Conservation (phyloP, 2,797 vertebrate species). For the Stomatorhinus walkeri region DNA sequence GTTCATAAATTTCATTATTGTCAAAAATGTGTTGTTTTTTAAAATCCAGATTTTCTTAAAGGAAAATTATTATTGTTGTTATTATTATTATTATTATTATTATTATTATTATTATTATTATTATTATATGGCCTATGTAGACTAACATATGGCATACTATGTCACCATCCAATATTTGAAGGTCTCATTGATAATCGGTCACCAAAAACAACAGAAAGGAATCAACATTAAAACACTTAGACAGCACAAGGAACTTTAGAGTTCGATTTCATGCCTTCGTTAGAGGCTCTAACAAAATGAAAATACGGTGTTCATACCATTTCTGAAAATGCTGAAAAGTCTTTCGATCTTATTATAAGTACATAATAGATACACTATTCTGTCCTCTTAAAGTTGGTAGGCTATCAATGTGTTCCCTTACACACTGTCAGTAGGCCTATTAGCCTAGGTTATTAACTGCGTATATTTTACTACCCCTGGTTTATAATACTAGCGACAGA, state of each 20-base stretch:
- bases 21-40: background rate
- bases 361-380: background rate
- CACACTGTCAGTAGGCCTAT: background rate
- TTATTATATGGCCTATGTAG: background rate
- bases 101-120: background rate
- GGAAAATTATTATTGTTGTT: background rate
- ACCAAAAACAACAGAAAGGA: background rate
- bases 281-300: background rate
- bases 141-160: background rate
- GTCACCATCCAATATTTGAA: background rate
- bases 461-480: slow-evolving; percentile 25
- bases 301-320: background rate
- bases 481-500: slow-evolving; percentile 52
- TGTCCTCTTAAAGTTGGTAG: background rate
- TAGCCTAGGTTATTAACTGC: background rate
- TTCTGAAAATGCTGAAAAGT: background rate
- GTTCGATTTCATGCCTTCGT: background rate
- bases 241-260: background rate
- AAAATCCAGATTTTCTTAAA: background rate
- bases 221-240: background rate
- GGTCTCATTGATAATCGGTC: background rate
- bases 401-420: background rate
- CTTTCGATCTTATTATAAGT: background rate
- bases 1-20: background rate
- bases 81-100: background rate